Conservation (phyloP, 2,113 vertebrate genomes). For the Charina bottae region DNA sequence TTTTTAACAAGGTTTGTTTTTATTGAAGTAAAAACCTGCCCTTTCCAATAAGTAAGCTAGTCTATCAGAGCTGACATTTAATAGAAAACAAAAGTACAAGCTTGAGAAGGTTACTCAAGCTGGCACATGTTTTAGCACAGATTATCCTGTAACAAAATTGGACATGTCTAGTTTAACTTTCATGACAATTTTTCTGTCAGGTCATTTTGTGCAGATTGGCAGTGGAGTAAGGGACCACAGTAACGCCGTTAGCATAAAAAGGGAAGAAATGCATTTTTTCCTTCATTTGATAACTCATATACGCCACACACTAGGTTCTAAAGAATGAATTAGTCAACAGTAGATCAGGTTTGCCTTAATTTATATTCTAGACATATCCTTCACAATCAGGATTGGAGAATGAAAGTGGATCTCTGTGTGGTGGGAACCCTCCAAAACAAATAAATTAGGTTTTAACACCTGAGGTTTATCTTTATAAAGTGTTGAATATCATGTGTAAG, state of each 20-base stretch:
- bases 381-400: not conserved
- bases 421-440: not conserved
- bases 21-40: conserved; percentile 74
- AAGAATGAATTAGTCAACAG: not conserved
- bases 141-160: conserved; percentile 69
- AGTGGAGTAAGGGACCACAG: conserved; percentile 40
- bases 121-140: conserved; percentile 72
- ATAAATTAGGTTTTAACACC: not conserved
- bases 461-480: not conserved
- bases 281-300: not conserved
- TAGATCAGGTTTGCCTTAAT: not conserved
- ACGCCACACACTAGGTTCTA: conserved; percentile 9
- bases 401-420: not conserved
- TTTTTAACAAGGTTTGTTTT: conserved; percentile 76
- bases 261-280: conserved; percentile 29
- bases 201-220: conserved; percentile 45
- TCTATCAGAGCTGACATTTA: conserved; percentile 77
- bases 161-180: conserved; percentile 50
- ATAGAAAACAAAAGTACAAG: conserved; percentile 69
- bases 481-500: not conserved
- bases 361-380: not conserved
- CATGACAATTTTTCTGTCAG: conserved; percentile 61
- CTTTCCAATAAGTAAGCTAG: conserved; percentile 78
- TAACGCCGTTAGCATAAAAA: conserved; percentile 21
- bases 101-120: conserved; percentile 71